Base-by-base conservation (phyloP, 2,797 vertebrate genomes). In the Mormyrus hasselquistii region DNA sequence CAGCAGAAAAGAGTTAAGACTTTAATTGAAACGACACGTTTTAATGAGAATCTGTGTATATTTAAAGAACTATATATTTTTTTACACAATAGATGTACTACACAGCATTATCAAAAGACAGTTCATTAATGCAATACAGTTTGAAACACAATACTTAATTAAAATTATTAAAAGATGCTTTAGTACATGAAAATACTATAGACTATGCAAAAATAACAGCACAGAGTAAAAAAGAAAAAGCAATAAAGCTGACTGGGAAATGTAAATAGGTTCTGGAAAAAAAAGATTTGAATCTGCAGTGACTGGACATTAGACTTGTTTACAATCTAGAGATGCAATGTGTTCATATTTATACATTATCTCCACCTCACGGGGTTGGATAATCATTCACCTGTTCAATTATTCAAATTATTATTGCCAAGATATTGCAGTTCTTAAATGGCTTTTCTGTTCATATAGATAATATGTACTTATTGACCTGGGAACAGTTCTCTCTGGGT, bases 1-100 rank as follows among this genome's bases (percentile, higher is more conserved):
- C 88, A 90, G 91, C 89, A 82, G 90, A 55, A 49, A 55, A 49
- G 9, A n/a, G n/a, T 22, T 8, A 14, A 19, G 34, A 16, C 25
- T 69, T 34, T 12, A 50, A 5, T 25, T 10, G 82, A 84, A 44
- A 25, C 0, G 16, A 44, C 22, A 65, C 10, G 12, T 62, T 22
- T 87, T 62, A n/a, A 47, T 2, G 12, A 59, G 25, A 29, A 73
- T 38, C 65, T 16, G 12, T 14, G 12, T 16, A 73, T 34, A 73
- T 38, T 73, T 38, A 38, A 73, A 38, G 29, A 34, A 65, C 22
- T 65, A 65, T 2, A 38, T 34, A 12, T 47, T 4, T 41, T 41
- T 22, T n/a, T 22, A 2, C 8, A 52, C 22, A 53, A 29, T 52
- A 86, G 22, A 52, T 4, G n/a, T 29, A 50, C 22, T 29, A 25